Evolutionary conservation across 2,888 invertebrate genomes (phyloP).

Genomic region (Trichacis sp.): DNA sequence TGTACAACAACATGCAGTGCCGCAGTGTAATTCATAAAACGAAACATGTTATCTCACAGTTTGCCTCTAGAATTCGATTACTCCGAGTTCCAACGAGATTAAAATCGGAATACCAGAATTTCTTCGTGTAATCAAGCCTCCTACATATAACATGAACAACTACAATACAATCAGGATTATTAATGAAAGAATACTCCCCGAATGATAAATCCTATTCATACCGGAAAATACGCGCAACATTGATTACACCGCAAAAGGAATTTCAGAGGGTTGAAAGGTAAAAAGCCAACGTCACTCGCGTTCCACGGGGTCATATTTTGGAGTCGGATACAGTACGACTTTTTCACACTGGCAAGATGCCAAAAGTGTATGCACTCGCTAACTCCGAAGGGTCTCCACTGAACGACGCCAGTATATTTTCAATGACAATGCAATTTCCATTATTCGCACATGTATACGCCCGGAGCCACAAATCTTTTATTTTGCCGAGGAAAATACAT

Average conservation of each 20-base stretch:
- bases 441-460: constrained; percentile 9
- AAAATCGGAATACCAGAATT: too few species aligned
- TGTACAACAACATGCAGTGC: too few species aligned
- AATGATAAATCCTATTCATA: too few species aligned
- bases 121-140: too few species aligned
- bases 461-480: constrained; percentile 16
- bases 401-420: constrained; percentile 39
- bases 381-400: constrained; percentile 66
- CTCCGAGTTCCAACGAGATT: too few species aligned
- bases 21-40: too few species aligned
- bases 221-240: not conserved
- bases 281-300: constrained; percentile 14
- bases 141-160: too few species aligned
- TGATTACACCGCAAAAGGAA: constrained; percentile 5
- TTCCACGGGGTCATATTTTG: constrained; percentile 24
- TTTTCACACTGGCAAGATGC: constrained; percentile 22
- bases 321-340: not conserved
- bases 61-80: too few species aligned
- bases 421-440: constrained; percentile 49
- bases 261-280: constrained; percentile 3
- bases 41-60: too few species aligned
- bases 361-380: constrained; percentile 26
- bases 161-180: too few species aligned
- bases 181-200: too few species aligned
- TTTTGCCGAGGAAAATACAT: constrained; percentile 8